These are phyloP conservation scores for Calameuta idolon DNA, from an alignment of 2,888 invertebrate genomes.

Conservation along the genomic window DNA sequence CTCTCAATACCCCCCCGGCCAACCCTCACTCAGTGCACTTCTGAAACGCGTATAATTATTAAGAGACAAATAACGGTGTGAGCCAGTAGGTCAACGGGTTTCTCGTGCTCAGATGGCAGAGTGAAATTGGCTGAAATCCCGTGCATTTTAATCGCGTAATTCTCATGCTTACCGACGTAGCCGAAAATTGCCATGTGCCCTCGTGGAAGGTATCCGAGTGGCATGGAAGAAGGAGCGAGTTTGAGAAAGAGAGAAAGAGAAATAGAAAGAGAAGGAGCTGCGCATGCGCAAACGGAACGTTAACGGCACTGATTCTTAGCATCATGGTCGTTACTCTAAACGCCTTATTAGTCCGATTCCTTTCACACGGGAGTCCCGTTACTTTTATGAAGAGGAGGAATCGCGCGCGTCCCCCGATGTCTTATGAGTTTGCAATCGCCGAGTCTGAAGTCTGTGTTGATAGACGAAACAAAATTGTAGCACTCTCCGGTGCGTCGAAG, in stretches of 20 bases:
- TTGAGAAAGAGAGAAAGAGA: neutral
- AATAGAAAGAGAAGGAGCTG: neutral
- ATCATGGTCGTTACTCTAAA: conserved; percentile 4
- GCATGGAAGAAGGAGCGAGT: neutral
- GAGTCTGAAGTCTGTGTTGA: neutral
- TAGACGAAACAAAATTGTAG: neutral
- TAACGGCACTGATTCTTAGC: neutral
- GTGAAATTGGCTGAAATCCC: neutral
- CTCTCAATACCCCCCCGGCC: too few species aligned
- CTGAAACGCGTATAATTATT: neutral
- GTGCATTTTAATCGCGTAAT: neutral
- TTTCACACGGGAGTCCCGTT: conserved; percentile 16
- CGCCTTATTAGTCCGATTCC: conserved; percentile 22
- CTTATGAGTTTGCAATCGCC: neutral
- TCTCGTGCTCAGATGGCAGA: neutral
- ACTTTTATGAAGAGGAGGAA: conserved; percentile 12
- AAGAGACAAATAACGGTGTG: neutral
- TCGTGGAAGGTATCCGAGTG: neutral
- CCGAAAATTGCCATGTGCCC: neutral
- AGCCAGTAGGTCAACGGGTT: neutral
- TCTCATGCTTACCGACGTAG: neutral
- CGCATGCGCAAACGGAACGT: neutral
- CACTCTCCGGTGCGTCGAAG: neutral
- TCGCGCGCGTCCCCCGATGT: neutral
- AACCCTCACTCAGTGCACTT: neutral